These are phyloP conservation scores for Ctenochaetus hawaiiensis DNA, from an alignment of 2,797 vertebrate genomes.

Conservation along the genomic window DNA sequence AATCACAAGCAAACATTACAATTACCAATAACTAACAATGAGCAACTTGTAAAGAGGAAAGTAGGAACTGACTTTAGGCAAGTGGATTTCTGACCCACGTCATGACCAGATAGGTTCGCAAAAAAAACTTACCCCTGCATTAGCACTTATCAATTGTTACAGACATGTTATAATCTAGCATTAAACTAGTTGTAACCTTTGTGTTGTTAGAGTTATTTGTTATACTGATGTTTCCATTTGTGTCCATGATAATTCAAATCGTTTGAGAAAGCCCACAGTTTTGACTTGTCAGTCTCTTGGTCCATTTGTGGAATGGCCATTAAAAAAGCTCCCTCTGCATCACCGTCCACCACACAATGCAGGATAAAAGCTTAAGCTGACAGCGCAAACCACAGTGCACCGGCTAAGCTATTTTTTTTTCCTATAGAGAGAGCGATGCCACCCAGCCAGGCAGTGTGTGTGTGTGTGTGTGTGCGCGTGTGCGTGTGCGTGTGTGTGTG, in stretches of 20 bases:
- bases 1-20: too few relatives aligned
- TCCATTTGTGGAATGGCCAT: constrained; percentile 15
- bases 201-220: not conserved
- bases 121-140: too few relatives aligned
- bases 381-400: constrained; percentile 39
- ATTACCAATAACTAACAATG: too few relatives aligned
- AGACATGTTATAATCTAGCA: not conserved
- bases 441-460: constrained; percentile 35
- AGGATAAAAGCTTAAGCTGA: constrained; percentile 55
- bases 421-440: constrained; percentile 51
- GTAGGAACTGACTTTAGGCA: too few relatives aligned
- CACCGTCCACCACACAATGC: constrained; percentile 47
- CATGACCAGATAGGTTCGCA: too few relatives aligned
- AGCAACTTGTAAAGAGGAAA: too few relatives aligned
- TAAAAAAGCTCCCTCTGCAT: constrained; percentile 2
- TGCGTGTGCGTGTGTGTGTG: constrained; percentile 27
- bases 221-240: constrained; percentile 18
- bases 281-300: constrained; percentile 5
- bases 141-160: not conserved
- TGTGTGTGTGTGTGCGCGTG: constrained; percentile 42
- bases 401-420: constrained; percentile 53
- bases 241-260: constrained; percentile 16
- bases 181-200: constrained; percentile 1
- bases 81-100: too few relatives aligned
- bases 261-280: constrained; percentile 13